A percentile compares a stretch with the other conserved stretches of the same genome.
Conservation (phyloP, 2,797 vertebrate genomes). For the Chanos chanos region DNA sequence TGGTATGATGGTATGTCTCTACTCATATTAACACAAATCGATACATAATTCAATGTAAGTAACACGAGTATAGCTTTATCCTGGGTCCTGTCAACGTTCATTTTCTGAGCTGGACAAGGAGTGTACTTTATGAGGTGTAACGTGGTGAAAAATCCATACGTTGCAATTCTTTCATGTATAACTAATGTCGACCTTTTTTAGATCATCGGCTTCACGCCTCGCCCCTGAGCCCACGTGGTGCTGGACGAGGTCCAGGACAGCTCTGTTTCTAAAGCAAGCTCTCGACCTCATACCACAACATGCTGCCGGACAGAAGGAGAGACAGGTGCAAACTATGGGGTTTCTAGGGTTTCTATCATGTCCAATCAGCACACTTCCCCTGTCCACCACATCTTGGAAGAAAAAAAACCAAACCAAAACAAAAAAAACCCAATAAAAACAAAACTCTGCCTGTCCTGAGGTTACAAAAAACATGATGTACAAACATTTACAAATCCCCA, state of each 20-base stretch:
- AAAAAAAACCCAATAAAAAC: constrained; percentile 18
- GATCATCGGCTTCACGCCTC: neutral
- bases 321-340: constrained; percentile 55
- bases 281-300: constrained; percentile 29
- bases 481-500: too few species aligned
- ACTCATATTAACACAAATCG: too few species aligned
- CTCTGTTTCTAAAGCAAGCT: constrained; percentile 5
- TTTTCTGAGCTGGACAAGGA: too few species aligned
- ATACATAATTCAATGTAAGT: too few species aligned
- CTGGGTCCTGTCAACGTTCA: too few species aligned
- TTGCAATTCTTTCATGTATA: neutral
- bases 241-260: neutral
- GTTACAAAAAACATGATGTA: too few species aligned
- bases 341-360: constrained; percentile 48
- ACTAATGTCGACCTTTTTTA: neutral
- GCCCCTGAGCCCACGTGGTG: constrained; percentile 9
- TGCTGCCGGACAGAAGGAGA: constrained; percentile 42
- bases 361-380: constrained; percentile 45
- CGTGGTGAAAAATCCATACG: neutral
- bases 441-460: constrained; percentile 1
- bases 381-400: constrained; percentile 30
- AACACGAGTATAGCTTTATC: too few species aligned
- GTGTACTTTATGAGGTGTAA: too few species aligned
- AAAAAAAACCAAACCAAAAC: neutral
- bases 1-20: too few species aligned